Percentiles rank a stretch among this genome's conserved stretches.
Evolutionary conservation across 2,888 invertebrate genomes (phyloP).

Genomic region (Drosophila kambysellisi): DNA sequence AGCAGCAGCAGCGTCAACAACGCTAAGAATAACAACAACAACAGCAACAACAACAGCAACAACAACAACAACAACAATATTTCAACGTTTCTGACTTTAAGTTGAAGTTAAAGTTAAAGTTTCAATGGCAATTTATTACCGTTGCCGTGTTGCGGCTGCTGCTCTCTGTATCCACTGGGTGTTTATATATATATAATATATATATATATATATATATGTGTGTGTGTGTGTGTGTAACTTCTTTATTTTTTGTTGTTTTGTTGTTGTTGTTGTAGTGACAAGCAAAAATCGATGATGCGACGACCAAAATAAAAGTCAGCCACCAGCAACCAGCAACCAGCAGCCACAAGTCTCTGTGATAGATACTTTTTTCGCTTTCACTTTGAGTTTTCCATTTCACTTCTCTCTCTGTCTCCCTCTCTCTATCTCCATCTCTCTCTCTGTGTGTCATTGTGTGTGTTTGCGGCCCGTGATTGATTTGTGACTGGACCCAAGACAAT

Average conservation of each 20-base stretch:
- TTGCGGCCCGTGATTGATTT: conserved; percentile 29
- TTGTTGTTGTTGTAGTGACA: conserved; percentile 21
- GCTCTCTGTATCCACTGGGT: conserved; percentile 3
- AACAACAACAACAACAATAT: conserved; percentile 9
- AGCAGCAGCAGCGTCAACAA: conserved; percentile 9
- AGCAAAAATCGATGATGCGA: conserved; percentile 75
- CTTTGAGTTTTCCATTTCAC: background rate
- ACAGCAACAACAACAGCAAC: conserved; percentile 6
- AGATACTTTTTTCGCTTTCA: conserved; percentile 35
- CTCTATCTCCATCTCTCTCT: background rate
- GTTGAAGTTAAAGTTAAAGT: conserved; percentile 42
- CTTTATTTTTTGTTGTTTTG: conserved; percentile 13
- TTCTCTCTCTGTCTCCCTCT: background rate
- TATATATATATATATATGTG: background rate
- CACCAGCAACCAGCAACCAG: conserved; percentile 37
- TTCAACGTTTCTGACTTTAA: conserved; percentile 29
- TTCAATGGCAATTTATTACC: conserved; percentile 74
- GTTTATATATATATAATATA: too few relatives aligned
- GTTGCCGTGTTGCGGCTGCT: conserved; percentile 29
- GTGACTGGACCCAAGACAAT: conserved; percentile 33
- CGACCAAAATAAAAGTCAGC: conserved; percentile 73
- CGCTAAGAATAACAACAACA: conserved; percentile 15
- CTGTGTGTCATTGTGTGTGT: background rate
- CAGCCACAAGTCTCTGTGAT: conserved; percentile 56
- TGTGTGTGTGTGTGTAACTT: conserved; percentile 16